Evolutionary conservation across 2,888 invertebrate genomes (phyloP).

Genomic region (Brachyptera putata): DNA sequence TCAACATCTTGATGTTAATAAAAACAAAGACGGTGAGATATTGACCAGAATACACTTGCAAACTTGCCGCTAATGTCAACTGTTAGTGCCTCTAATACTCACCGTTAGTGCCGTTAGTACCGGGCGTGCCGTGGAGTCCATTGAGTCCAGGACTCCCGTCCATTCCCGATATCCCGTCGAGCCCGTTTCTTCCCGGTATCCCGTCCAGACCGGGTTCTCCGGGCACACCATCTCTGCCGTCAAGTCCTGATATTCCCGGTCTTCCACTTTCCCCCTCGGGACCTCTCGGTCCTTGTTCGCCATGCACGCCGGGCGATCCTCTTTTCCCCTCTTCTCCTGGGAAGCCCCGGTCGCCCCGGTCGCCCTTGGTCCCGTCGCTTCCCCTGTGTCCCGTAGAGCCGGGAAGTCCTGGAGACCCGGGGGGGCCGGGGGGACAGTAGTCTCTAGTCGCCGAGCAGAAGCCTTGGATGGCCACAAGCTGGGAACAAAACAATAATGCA

Average conservation of each 20-base stretch:
- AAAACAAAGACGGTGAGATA: too few species aligned
- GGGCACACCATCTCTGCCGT: conserved; percentile 84
- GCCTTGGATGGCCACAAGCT: conserved; percentile 79
- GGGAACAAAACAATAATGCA: conserved; percentile 43
- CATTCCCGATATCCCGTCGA: conserved; percentile 65
- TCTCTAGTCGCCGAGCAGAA: conserved; percentile 80
- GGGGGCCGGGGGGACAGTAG: conserved; percentile 66
- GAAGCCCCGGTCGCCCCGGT: conserved; percentile 43
- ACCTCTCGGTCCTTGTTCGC: conserved; percentile 64
- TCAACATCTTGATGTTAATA: too few species aligned
- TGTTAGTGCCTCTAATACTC: too few species aligned
- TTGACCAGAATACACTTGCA: too few species aligned
- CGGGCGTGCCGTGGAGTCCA: conserved; percentile 53
- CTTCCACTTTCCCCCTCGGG: conserved; percentile 62
- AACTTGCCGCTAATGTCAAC: neutral
- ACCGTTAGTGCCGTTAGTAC: conserved; percentile 57
- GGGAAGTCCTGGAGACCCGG: conserved; percentile 54
- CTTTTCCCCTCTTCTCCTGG: conserved; percentile 43
- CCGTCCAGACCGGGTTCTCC: conserved; percentile 89
- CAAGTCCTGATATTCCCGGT: conserved; percentile 58
- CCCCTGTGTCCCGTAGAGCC: conserved; percentile 42
- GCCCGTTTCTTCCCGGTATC: conserved; percentile 78
- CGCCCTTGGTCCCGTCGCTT: conserved; percentile 39
- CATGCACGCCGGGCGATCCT: conserved; percentile 61
- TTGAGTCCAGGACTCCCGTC: conserved; percentile 71